Base-by-base conservation (phyloP, 2,113 vertebrate species). In the Piaya cayana region DNA sequence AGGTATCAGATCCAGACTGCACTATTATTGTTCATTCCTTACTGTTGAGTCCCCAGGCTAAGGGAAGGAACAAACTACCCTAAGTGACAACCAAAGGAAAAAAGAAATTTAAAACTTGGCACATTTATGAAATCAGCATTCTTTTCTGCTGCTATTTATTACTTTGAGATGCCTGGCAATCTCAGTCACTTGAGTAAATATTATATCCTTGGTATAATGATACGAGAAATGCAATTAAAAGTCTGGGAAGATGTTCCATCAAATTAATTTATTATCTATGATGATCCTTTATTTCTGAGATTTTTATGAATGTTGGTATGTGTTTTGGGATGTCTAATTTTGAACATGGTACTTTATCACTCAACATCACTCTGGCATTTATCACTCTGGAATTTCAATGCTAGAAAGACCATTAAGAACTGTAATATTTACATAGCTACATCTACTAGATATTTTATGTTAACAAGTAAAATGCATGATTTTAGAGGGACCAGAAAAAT, bases 11-110 rank as follows among this genome's bases (percentile, higher is more conserved):
- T 32, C 19, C 50, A 65, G 26, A 50, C 52, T 74, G 53, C 58
- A 15, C 19, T 65, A 6, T 15, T 25, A 25, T 27, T 85, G 42
- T 9, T 70, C 27, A 36, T 9, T 70, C 27, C 30, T 72, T 53
- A 19, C 32, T 64, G 19, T 7, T 59, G 26, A 8, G 17, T 45
- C 9, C 36, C 18, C 0, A 0, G 29, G 37, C 62, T 36, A 58
- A 68, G 17, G 17, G 12, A 16, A 42, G 25, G 49, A 93, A 30
- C 26, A 79, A 72, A 68, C 19, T 29, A 72, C 12, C 12, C 25
- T 62, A 63, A 67, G 34, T 11, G 10, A 22, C 29, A 90, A 15
- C 8, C 49, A 82, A 60, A 74, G 6, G 8, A 9, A 27, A 43
- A 76, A 59, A 23, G 4, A 79, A 69, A 16, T n/a, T 82, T 83